A percentile compares a stretch with the other conserved stretches of the same genome.
phyloP scores from a whole-genome alignment of 1,140 invertebrate species.

The Leptestheria dahalacensis region DNA sequence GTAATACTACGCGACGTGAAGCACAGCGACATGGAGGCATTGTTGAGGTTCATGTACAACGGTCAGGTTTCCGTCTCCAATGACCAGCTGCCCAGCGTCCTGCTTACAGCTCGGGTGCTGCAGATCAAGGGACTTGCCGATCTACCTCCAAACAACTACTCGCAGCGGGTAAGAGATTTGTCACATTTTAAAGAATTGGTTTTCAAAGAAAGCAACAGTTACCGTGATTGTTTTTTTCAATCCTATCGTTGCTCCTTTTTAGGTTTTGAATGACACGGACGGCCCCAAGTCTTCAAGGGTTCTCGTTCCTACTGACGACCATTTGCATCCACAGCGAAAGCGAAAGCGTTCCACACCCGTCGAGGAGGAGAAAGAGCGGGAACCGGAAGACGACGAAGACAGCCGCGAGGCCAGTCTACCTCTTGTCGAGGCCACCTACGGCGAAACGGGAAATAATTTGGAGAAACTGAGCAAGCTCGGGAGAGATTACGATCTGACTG shows the following conservation, averaged over 20 bases:
- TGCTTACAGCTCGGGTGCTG: slow-evolving; percentile 76
- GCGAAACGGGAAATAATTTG: not conserved
- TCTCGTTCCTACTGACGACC: too few species aligned
- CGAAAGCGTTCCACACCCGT: not conserved
- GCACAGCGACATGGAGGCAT: slow-evolving; percentile 73
- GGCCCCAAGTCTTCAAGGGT: too few species aligned
- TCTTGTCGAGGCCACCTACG: slow-evolving; percentile 2
- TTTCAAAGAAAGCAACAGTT: too few species aligned
- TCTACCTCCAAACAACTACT: slow-evolving; percentile 40
- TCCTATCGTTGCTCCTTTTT: too few species aligned
- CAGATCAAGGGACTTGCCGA: slow-evolving; percentile 79
- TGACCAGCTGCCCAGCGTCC: slow-evolving; percentile 70
- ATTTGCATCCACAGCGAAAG: not conserved
- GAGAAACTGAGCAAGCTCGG: not conserved
- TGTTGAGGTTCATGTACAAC: slow-evolving; percentile 88
- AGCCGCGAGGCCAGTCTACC: not conserved
- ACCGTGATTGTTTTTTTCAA: too few species aligned
- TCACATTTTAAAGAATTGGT: not conserved
- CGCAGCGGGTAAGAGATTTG: slow-evolving; percentile 14
- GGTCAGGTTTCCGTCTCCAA: slow-evolving; percentile 84
- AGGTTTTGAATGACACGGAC: too few species aligned
- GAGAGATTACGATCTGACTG: not conserved
- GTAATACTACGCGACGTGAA: slow-evolving; percentile 78
- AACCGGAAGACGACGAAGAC: not conserved
- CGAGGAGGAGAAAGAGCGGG: not conserved